These are phyloP conservation scores for Furcula furcula DNA, from an alignment of 2,888 invertebrate genomes.

Conservation along the genomic window DNA sequence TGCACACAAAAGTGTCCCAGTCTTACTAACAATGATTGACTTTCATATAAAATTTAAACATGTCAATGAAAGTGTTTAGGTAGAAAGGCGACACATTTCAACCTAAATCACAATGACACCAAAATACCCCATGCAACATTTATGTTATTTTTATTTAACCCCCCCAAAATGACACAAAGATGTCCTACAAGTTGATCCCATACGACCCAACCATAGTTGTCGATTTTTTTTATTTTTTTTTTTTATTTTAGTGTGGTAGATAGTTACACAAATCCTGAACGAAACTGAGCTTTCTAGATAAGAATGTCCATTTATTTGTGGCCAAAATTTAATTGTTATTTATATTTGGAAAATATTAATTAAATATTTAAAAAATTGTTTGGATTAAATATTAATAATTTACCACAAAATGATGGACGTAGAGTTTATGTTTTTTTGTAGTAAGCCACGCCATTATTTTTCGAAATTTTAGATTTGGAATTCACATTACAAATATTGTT, in stretches of 20 bases:
- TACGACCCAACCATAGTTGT: slow-evolving; percentile 28
- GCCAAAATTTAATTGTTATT: slow-evolving; percentile 18
- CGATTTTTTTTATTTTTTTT: slow-evolving; percentile 26
- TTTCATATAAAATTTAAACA: no score
- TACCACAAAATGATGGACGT: slow-evolving; percentile 65
- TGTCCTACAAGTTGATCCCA: slow-evolving; percentile 40
- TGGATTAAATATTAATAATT: slow-evolving; percentile 8
- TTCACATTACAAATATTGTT: not conserved
- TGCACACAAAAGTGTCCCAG: no score
- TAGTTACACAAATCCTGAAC: slow-evolving; percentile 69
- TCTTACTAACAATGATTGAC: no score
- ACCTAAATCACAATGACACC: slow-evolving; percentile 22
- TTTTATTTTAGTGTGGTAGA: slow-evolving; percentile 52
- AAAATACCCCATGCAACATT: slow-evolving; percentile 34
- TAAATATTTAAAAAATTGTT: not conserved
- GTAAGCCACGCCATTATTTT: slow-evolving; percentile 56
- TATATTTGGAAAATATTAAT: not conserved
- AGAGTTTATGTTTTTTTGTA: slow-evolving; percentile 63
- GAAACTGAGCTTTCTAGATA: slow-evolving; percentile 73
- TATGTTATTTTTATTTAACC: slow-evolving; percentile 29
- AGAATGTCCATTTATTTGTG: slow-evolving; percentile 69
- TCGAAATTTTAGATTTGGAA: slow-evolving; percentile 10
- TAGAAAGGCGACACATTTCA: slow-evolving; percentile 22
- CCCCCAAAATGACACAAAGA: slow-evolving; percentile 30
- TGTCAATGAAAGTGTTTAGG: slow-evolving; percentile 30